Evolutionary conservation across 2,888 invertebrate genomes (phyloP).

Genomic region (Drosophila emarginata): DNA sequence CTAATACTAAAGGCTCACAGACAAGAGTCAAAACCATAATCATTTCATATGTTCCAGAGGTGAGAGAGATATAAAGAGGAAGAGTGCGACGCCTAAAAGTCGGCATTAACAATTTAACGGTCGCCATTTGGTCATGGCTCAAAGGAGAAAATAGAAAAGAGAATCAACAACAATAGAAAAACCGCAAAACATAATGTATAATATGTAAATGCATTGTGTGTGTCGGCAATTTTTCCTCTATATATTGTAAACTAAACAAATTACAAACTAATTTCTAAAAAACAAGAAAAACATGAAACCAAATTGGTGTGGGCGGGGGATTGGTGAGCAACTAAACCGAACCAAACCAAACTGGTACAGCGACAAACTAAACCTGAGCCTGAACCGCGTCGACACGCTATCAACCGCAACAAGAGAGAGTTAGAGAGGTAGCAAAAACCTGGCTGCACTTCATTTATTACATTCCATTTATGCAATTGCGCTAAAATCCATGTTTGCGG

Average conservation of each 20-base stretch:
- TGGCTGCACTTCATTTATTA: conserved; percentile 64
- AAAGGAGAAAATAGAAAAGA: conserved; percentile 28
- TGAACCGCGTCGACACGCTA: conserved; percentile 65
- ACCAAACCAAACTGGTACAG: conserved; percentile 25
- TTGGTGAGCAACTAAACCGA: conserved; percentile 12
- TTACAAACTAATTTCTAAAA: conserved; percentile 63
- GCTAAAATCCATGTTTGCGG: conserved; percentile 72
- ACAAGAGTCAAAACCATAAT: conserved; percentile 2
- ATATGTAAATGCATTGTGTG: conserved; percentile 60
- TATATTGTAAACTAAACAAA: conserved; percentile 62
- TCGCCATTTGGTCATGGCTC: conserved; percentile 24
- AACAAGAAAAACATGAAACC: conserved; percentile 6
- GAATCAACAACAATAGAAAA: conserved; percentile 37
- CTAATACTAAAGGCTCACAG: conserved; percentile 12
- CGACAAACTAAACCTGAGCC: conserved; percentile 17
- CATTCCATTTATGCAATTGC: conserved; percentile 74
- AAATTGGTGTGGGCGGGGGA: not conserved
- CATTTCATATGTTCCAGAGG: not conserved
- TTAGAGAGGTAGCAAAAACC: conserved; percentile 2
- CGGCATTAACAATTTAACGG: conserved; percentile 53
- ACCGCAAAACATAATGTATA: conserved; percentile 62
- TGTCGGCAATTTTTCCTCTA: conserved; percentile 33
- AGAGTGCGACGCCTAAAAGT: conserved; percentile 50
- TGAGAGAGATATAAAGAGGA: too few species aligned
- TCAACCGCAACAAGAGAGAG: conserved; percentile 49